Conservation (phyloP, 2,113 vertebrate genomes). For the Ptilonorhynchus violaceus region DNA sequence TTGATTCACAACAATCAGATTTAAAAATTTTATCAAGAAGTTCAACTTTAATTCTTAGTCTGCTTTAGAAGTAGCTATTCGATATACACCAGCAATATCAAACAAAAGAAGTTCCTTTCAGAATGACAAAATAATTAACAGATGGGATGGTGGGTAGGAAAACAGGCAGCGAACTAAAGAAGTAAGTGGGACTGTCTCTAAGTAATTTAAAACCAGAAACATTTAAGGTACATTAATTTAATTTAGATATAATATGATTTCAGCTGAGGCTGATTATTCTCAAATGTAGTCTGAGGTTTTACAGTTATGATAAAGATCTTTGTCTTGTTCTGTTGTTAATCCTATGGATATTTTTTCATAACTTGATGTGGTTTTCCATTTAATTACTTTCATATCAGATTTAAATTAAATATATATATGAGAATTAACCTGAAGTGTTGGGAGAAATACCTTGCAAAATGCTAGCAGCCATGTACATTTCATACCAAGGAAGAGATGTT, state of each 20-base stretch:
- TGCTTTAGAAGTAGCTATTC: not conserved
- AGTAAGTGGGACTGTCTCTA: not conserved
- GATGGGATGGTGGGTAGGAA: not conserved
- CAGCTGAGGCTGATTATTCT: not conserved
- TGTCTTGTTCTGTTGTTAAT: not conserved
- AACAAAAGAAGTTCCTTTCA: not conserved
- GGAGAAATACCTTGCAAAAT: not conserved
- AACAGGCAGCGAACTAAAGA: not conserved
- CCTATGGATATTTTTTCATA: not conserved
- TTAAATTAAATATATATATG: not conserved
- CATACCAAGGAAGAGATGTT: not conserved
- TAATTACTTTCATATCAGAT: not conserved
- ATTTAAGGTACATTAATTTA: slow-evolving; percentile 2
- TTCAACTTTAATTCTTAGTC: not conserved
- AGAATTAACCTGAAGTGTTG: not conserved
- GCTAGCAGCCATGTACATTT: not conserved
- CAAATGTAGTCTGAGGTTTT: not conserved
- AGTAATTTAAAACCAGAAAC: not conserved
- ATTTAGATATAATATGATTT: not conserved
- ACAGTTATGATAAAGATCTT: not conserved
- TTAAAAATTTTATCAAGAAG: not conserved
- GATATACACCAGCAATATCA: not conserved
- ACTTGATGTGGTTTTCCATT: not conserved
- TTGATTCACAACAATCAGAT: not conserved
- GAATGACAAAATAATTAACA: not conserved